These are phyloP conservation scores for Megastigmus dorsalis DNA, from an alignment of 2,888 invertebrate species.

Conservation along the genomic window DNA sequence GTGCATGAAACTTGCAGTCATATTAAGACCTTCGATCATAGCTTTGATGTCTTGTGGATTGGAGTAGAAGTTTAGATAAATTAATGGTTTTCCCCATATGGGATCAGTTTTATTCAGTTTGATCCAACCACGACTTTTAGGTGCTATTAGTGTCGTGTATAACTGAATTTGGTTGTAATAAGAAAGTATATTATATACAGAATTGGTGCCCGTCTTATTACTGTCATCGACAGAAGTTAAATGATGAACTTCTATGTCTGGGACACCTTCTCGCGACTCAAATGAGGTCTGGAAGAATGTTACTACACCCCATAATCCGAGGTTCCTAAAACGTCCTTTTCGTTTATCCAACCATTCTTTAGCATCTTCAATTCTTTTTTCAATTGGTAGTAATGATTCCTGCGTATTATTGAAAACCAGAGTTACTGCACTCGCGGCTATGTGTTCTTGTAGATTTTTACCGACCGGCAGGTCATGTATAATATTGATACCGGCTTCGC, in stretches of 20 bases:
- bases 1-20: no score
- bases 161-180: background rate
- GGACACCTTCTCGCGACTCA: background rate
- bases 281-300: background rate
- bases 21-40: background rate
- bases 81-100: background rate
- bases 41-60: background rate
- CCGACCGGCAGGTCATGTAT: background rate
- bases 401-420: background rate
- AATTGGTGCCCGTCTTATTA: background rate
- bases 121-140: background rate
- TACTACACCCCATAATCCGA: no score
- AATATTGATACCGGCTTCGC: background rate
- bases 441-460: conserved; percentile 16
- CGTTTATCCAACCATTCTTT: no score
- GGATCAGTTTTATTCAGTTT: background rate
- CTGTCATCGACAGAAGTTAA: background rate
- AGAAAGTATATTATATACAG: background rate
- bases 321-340: no score
- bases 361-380: no score
- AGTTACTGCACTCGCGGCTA: background rate
- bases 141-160: background rate
- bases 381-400: no score
- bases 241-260: background rate
- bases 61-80: background rate